These are phyloP conservation scores for Mellilla xanthometata DNA, from an alignment of 2,888 invertebrate species.

Conservation along the genomic window DNA sequence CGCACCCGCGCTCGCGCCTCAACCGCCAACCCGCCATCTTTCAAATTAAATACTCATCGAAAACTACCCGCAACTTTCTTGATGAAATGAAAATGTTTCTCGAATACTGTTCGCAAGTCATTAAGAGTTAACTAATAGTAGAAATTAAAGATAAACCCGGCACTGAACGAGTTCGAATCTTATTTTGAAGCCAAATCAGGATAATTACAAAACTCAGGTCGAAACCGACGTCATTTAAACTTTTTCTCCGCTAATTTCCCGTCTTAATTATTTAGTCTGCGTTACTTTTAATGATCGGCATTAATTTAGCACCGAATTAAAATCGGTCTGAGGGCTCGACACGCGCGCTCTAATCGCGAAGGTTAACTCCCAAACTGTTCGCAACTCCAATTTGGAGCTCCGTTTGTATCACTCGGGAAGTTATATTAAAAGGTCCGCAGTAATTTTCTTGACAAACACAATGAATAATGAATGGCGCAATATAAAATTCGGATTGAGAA, in stretches of 20 bases:
- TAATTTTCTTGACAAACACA: conserved; percentile 79
- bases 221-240: conserved; percentile 14
- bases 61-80: conserved; percentile 28
- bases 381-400: conserved; percentile 72
- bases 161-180: conserved; percentile 8
- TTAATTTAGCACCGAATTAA: conserved; percentile 65
- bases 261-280: conserved; percentile 29
- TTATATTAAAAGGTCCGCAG: conserved; percentile 82
- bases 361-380: conserved; percentile 67
- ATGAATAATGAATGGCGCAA: conserved; percentile 77
- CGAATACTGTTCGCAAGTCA: conserved; percentile 27
- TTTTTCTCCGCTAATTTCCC: conserved; percentile 16
- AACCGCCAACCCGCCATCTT: conserved; percentile 46
- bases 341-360: conserved; percentile 64
- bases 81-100: conserved; percentile 30
- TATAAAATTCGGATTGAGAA: conserved; percentile 80
- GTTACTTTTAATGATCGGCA: conserved; percentile 55
- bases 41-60: conserved; percentile 52
- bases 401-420: conserved; percentile 67
- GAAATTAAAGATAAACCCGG: conserved; percentile 19
- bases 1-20: too few relatives aligned
- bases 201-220: conserved; percentile 17
- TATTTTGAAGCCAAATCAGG: conserved; percentile 7
- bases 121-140: conserved; percentile 26
- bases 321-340: conserved; percentile 61